Base-by-base conservation (phyloP, 2,113 vertebrate species). In the Galbula dea region DNA sequence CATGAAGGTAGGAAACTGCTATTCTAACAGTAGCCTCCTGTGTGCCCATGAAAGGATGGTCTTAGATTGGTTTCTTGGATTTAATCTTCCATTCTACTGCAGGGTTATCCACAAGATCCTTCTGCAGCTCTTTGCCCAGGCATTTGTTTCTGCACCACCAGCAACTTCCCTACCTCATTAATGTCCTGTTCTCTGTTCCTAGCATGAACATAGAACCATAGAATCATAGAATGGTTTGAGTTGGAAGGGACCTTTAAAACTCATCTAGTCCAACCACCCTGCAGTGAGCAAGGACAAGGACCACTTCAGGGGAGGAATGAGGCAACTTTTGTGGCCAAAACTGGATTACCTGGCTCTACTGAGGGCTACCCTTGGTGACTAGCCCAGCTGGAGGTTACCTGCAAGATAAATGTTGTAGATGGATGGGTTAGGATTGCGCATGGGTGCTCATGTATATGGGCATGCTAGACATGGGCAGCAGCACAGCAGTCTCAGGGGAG, bases 371-470 rank as follows among this genome's bases (percentile, higher is more conserved):
- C 49, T 6, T 0, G 4, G n/a, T 4, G 5, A 51, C 39, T 34
- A 27, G 10, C 68, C 69, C 48, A 29, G 6, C 43, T 27, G 83
- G 59, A 65, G 51, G 32, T 23, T 41, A 30, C 19, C 59, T 32
- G 58, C 37, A 23, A 67, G 63, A 59, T 12, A 37, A 18, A 52
- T 2, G 37, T 27, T 15, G 66, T 11, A 37, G 74, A 6, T 23
- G 39, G 34, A 18, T 10, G 46, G 11, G n/a, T 34, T 51, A 41
- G 67, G 59, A 51, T 26, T 2, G 4, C 4, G 3, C 3, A 3
- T 0, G 7, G 11, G 18, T 2, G 5, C 3, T 3, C 3, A 4
- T 0, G 9, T 17, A 18, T 26, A 7, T 13, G 36, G 10, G 32
- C 15, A 2, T 1, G 4, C 17, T 2, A 15, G 66, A 71, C 51